Conservation (phyloP, 2,888 invertebrate species). For the Nomada hirtipes region DNA sequence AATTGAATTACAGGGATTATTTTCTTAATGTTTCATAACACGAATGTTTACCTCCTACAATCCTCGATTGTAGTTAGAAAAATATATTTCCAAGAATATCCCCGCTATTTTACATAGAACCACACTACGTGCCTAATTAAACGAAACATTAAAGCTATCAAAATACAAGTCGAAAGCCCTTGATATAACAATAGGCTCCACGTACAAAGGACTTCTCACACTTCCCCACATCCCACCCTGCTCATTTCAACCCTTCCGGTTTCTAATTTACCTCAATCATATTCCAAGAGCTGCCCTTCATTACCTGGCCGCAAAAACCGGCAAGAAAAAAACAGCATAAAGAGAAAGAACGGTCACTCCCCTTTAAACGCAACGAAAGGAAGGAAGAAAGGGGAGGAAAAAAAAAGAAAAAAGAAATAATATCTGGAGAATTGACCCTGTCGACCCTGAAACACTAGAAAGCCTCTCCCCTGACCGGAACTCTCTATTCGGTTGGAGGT, state of each 20-base stretch:
- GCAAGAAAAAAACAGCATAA: background rate
- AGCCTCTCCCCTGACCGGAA: slow-evolving; percentile 40
- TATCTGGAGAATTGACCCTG: slow-evolving; percentile 57
- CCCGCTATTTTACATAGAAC: too few relatives aligned
- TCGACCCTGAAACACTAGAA: slow-evolving; percentile 49
- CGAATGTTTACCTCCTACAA: too few relatives aligned
- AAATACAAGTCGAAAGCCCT: background rate
- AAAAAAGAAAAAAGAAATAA: background rate
- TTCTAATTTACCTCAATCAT: slow-evolving; percentile 53
- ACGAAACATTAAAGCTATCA: background rate
- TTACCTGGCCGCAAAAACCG: slow-evolving; percentile 27
- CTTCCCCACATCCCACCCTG: background rate
- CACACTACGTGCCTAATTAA: too few relatives aligned
- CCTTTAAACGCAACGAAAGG: slow-evolving; percentile 12
- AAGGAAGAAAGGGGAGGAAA: background rate
- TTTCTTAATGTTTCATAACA: too few relatives aligned
- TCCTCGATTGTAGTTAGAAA: too few relatives aligned
- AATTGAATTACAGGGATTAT: too few relatives aligned
- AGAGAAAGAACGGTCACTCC: slow-evolving; percentile 32
- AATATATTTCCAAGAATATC: too few relatives aligned
- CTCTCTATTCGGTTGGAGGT: slow-evolving; percentile 65
- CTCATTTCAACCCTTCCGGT: slow-evolving; percentile 35
- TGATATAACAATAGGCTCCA: background rate
- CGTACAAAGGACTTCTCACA: slow-evolving; percentile 22
- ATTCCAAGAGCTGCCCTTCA: slow-evolving; percentile 14